Percentiles rank a stretch among this genome's conserved stretches.
Conservation (phyloP, 2,888 invertebrate genomes). For the Brassicogethes aeneus region DNA sequence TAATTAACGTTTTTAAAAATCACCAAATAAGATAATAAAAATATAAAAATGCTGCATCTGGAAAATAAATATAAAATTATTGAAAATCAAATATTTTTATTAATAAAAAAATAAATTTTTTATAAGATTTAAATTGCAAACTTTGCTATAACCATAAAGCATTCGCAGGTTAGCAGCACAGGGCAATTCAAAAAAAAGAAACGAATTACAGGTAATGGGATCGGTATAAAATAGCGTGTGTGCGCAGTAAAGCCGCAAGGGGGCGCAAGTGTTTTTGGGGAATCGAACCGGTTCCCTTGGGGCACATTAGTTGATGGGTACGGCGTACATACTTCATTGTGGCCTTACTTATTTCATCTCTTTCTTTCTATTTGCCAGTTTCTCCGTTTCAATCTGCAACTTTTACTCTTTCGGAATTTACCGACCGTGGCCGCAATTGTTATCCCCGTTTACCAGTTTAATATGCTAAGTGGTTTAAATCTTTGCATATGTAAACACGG, state of each 20-base stretch:
- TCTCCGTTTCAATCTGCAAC: neutral
- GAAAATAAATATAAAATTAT: no score
- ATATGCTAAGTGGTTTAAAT: constrained; percentile 16
- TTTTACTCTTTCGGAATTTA: neutral
- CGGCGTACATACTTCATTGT: constrained; percentile 1
- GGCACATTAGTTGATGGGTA: constrained; percentile 21
- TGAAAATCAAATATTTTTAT: no score
- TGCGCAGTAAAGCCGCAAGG: constrained; percentile 15
- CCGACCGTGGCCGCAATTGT: neutral
- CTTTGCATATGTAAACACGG: neutral
- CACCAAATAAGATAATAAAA: no score
- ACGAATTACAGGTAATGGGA: neutral
- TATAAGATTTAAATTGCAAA: no score
- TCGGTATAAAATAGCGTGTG: constrained; percentile 10
- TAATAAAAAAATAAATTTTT: no score
- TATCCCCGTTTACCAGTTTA: constrained; percentile 15
- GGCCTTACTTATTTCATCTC: neutral
- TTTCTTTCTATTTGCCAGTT: neutral
- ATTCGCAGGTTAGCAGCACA: no score
- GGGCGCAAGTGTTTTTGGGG: constrained; percentile 19
- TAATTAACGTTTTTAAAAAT: no score
- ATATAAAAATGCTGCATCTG: no score
- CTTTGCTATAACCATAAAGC: no score
- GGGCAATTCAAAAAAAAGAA: no score
- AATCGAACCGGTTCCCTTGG: constrained; percentile 20